phyloP scores from a whole-genome alignment of 1,140 invertebrate species.

The Adelges cooleyi region DNA sequence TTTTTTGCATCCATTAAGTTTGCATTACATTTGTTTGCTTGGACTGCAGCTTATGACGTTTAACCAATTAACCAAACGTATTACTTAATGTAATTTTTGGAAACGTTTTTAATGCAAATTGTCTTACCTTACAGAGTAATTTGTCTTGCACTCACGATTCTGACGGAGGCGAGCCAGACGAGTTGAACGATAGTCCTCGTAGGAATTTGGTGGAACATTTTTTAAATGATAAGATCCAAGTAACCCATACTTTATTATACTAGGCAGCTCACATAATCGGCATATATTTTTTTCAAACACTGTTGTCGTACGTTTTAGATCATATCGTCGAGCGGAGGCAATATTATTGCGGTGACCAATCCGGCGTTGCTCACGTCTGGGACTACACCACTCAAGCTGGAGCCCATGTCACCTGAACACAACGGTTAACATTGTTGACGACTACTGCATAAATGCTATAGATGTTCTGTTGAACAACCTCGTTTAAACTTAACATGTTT shows the following conservation, averaged over 20 bases:
- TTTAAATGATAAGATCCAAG: conserved; percentile 13
- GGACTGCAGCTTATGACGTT: conserved; percentile 4
- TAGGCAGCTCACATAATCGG: no score
- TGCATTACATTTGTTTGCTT: background rate
- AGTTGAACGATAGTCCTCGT: background rate
- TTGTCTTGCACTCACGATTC: background rate
- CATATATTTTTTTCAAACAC: no score
- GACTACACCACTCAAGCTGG: background rate
- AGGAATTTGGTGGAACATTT: background rate
- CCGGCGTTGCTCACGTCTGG: conserved; percentile 55
- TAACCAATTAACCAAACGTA: background rate
- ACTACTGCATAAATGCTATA: no score
- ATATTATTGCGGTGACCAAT: conserved; percentile 78
- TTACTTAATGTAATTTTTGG: background rate
- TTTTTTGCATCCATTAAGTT: no score
- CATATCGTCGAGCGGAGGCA: conserved; percentile 67
- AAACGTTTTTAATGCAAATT: no score
- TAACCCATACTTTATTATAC: background rate
- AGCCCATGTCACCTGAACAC: background rate
- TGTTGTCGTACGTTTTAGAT: no score
- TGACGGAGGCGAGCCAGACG: background rate
- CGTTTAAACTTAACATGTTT: no score
- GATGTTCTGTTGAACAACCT: no score
- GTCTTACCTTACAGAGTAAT: conserved; percentile 14
- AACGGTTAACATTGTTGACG: background rate